Conservation (phyloP, 2,113 vertebrate species). For the Isichthys henryi region DNA sequence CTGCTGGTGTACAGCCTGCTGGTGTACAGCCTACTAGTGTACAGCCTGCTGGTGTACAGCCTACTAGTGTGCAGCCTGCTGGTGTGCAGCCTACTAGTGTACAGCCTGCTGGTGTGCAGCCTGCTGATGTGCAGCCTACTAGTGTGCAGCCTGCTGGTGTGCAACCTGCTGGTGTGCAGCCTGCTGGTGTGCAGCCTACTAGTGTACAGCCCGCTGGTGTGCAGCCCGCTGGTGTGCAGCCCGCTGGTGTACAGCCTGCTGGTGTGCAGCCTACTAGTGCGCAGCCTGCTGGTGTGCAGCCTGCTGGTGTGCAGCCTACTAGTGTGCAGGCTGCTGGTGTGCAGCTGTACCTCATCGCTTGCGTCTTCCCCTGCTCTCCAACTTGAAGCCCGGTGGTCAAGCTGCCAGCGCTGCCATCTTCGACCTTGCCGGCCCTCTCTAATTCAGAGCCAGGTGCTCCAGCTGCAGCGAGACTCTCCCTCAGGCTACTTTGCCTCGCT, state of each 20-base stretch:
- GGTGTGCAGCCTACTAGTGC: no score
- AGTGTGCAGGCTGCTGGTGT: not conserved
- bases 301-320: not conserved
- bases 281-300: not conserved
- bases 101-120: not conserved
- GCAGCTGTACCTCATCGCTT: not conserved
- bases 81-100: not conserved
- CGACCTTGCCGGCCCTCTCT: not conserved
- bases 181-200: not conserved
- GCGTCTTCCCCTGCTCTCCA: not conserved
- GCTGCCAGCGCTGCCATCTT: not conserved
- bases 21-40: not conserved
- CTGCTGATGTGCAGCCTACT: not conserved
- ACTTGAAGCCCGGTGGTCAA: not conserved
- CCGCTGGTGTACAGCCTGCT: not conserved
- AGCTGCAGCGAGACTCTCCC: not conserved
- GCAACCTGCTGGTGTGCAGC: no score
- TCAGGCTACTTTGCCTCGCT: not conserved
- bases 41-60: not conserved
- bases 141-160: not conserved
- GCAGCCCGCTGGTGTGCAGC: not conserved
- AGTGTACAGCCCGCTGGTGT: no score
- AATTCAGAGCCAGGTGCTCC: not conserved
- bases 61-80: not conserved
- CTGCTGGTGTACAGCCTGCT: not conserved